Base-by-base conservation (phyloP, 2,888 invertebrate genomes). In the Dermolepida albohirtum region DNA sequence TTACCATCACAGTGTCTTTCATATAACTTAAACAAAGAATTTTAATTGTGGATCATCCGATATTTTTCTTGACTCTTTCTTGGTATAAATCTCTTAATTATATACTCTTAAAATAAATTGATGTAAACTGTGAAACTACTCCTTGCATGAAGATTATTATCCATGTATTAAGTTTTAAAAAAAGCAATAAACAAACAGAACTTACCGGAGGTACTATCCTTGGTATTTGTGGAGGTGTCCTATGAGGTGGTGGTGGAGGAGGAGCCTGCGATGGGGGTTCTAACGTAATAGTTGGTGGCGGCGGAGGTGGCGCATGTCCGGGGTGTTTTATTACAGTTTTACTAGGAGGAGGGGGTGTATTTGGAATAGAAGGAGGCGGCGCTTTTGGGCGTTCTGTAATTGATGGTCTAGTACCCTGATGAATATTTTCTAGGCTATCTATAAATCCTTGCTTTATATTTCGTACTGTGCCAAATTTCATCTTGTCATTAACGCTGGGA, bases 391-490 rank as follows among this genome's bases (percentile, higher is more conserved):
- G 66, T 43, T 80, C 77, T 64, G 79, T 78, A 34, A 79, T 70
- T 11, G 77, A 67, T 41, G 79, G 77, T 67, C 80, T 75, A 41
- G 79, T 73, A 67, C 80, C 79, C 27, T 73, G 73, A 52, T 57
- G 66, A 16, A 73, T 54, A 71, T 78, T 76, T 55, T 78, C 79
- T 64, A 80, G 71, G 59, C 79, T 77, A 39, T 78, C 76, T 0
- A 75, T 87, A 69, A 88, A 83, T 0, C 86, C 86, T 71, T 87
- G 86, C 69, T 87, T 86, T 64, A 88, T 81, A 67, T 82, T 81
- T 34, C 82, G 77, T 11, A 84, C 81, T 8, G 83, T 84, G 34
- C 81, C 81, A 74, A 83, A 84, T 68, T 84, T 82, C 17, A 75
- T 73, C 44, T 73, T 70, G 12, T 74, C 73, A 14, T 73, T 73